These are phyloP conservation scores for Drosophila quinaria DNA, from an alignment of 2,888 invertebrate species.

Conservation along the genomic window DNA sequence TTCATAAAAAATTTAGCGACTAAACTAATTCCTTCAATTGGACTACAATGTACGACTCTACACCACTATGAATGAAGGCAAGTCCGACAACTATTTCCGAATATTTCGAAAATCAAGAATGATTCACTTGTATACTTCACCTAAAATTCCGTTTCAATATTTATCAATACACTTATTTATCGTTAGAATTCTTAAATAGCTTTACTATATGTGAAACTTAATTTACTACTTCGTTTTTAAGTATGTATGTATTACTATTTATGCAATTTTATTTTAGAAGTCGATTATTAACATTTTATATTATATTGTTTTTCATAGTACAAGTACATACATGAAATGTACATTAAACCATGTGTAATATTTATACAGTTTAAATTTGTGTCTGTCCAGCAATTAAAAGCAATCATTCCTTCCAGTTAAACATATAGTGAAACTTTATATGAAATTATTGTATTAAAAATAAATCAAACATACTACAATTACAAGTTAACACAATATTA, in stretches of 20 bases:
- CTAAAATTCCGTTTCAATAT: slow-evolving; percentile 6
- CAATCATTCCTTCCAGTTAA: slow-evolving; percentile 78
- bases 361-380: slow-evolving; percentile 57
- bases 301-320: slow-evolving; percentile 13
- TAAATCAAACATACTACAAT: slow-evolving; percentile 52
- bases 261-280: slow-evolving; percentile 32
- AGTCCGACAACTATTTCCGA: slow-evolving; percentile 9
- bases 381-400: slow-evolving; percentile 73
- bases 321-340: not conserved
- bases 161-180: slow-evolving; percentile 9
- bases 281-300: slow-evolving; percentile 34
- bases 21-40: not conserved
- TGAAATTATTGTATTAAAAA: slow-evolving; percentile 71
- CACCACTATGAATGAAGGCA: not conserved
- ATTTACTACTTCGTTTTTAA: slow-evolving; percentile 18
- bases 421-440: slow-evolving; percentile 75
- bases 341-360: not conserved
- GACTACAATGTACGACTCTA: not conserved
- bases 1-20: not conserved
- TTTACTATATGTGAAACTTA: slow-evolving; percentile 2
- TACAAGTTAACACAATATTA: slow-evolving; percentile 47
- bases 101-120: slow-evolving; percentile 7
- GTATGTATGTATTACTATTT: slow-evolving; percentile 35
- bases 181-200: not conserved
- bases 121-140: slow-evolving; percentile 27